Percentiles rank a stretch among this genome's conserved stretches.
Evolutionary conservation across 2,888 invertebrate genomes (phyloP).

Genomic region (Lasioglossum calceatum): DNA sequence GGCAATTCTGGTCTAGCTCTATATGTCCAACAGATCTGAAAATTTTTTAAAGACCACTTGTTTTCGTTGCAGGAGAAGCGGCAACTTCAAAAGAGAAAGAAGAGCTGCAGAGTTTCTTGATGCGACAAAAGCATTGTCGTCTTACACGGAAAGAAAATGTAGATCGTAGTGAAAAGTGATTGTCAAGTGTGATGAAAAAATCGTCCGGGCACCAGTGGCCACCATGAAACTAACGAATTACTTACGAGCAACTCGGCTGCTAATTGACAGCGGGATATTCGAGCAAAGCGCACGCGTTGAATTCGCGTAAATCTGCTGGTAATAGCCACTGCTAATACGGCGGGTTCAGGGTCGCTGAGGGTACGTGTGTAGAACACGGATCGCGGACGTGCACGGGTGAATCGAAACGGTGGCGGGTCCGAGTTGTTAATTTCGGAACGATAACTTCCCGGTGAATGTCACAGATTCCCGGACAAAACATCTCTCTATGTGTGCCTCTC

Average conservation of each 20-base stretch:
- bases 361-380: slow-evolving; percentile 1
- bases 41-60: too few species aligned
- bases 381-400: neutral
- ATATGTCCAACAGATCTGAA: too few species aligned
- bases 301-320: neutral
- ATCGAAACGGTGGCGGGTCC: neutral
- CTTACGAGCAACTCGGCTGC: neutral
- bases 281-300: neutral
- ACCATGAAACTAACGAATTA: neutral
- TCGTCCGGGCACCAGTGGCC: neutral
- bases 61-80: too few species aligned
- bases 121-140: too few species aligned
- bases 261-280: neutral
- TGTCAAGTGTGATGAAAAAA: neutral
- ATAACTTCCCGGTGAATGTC: slow-evolving; percentile 38
- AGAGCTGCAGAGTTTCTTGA: too few species aligned
- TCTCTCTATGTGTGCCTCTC: neutral
- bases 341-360: neutral
- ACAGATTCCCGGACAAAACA: slow-evolving; percentile 32
- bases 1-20: too few species aligned
- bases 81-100: too few species aligned
- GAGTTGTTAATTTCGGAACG: slow-evolving; percentile 49
- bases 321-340: neutral
- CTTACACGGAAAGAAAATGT: too few species aligned
- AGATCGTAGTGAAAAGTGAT: too few species aligned